These are phyloP conservation scores for Ammospiza caudacuta DNA, from an alignment of 2,113 vertebrate genomes.

Conservation along the genomic window DNA sequence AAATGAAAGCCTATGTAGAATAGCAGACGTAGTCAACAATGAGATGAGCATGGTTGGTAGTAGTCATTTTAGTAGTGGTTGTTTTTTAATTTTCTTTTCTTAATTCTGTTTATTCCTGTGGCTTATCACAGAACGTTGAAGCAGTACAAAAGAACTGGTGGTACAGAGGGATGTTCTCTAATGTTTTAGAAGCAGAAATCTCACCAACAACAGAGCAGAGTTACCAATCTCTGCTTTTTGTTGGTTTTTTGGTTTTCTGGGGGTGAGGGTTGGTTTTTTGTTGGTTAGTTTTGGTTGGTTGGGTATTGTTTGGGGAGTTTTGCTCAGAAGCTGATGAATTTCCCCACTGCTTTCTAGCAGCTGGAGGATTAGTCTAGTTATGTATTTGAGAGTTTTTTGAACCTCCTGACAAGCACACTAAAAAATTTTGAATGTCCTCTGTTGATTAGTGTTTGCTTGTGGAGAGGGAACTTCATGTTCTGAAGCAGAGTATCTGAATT, in stretches of 20 bases:
- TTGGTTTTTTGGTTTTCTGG: neutral
- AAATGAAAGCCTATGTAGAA: neutral
- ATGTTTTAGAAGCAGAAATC: neutral
- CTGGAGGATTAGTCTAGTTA: neutral
- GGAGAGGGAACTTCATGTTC: conserved; percentile 23
- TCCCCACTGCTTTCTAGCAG: neutral
- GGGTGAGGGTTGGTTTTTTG: neutral
- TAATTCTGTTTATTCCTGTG: neutral
- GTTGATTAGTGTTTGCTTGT: neutral
- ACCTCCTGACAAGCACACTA: neutral
- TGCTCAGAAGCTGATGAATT: neutral
- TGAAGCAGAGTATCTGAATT: conserved; percentile 34
- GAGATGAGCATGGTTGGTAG: neutral
- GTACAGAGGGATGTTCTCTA: neutral
- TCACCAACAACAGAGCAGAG: neutral
- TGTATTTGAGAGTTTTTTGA: neutral
- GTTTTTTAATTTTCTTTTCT: neutral
- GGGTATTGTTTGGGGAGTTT: neutral
- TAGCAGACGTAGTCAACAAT: neutral
- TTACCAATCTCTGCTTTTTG: neutral
- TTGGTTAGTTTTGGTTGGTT: neutral
- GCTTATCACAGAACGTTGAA: neutral
- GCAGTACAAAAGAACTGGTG: neutral
- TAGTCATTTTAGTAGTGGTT: neutral
- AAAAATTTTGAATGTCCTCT: neutral